These are phyloP conservation scores for Sipha maydis DNA, from an alignment of 2,888 invertebrate species.

Conservation along the genomic window DNA sequence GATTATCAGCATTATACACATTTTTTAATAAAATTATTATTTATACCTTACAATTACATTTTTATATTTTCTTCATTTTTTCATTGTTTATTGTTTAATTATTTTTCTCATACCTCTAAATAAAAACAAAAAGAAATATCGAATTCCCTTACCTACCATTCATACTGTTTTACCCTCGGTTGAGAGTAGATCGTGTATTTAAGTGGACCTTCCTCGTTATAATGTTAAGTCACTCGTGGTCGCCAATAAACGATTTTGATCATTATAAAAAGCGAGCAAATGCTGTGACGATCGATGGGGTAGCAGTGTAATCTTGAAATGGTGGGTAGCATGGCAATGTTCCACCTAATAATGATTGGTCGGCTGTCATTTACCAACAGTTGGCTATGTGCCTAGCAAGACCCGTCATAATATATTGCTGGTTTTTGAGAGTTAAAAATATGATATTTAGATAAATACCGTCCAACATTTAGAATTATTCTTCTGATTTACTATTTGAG, in stretches of 20 bases:
- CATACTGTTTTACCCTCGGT: background rate
- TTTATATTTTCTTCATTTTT: background rate
- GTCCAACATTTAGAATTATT: conserved; percentile 16
- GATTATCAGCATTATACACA: background rate
- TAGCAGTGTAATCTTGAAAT: conserved; percentile 6
- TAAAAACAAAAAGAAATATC: conserved; percentile 13
- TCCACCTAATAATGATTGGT: conserved; percentile 60
- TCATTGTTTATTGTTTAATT: background rate
- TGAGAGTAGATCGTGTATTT: background rate
- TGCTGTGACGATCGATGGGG: background rate
- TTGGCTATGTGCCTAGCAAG: conserved; percentile 56
- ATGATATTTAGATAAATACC: conserved; percentile 8
- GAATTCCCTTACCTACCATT: background rate
- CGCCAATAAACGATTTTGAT: conserved; percentile 52
- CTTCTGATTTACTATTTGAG: conserved; percentile 22
- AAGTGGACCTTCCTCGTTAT: background rate
- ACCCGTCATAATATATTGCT: conserved; percentile 56
- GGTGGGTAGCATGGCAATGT: conserved; percentile 54
- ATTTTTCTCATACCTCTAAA: background rate
- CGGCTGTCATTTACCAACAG: conserved; percentile 61
- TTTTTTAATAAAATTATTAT: background rate
- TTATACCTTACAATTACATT: background rate
- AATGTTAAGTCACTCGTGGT: conserved; percentile 23
- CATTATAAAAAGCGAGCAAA: conserved; percentile 39
- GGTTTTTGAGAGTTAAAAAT: conserved; percentile 11